Evolutionary conservation across 2,888 invertebrate species (phyloP).

Genomic region (Polylopha cassiicola): DNA sequence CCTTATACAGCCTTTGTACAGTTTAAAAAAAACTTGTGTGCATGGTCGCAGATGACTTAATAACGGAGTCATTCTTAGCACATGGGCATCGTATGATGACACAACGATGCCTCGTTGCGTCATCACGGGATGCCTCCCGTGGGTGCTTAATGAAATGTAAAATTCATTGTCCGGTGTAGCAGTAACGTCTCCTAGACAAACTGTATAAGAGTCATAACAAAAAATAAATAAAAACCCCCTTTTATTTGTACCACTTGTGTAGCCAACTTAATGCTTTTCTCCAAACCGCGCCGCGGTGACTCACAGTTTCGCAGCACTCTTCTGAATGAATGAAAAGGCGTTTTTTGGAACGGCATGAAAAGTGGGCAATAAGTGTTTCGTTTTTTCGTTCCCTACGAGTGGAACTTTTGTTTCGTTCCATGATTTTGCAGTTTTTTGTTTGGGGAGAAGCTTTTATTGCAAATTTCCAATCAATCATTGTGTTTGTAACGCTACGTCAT

Average conservation of each 20-base stretch:
- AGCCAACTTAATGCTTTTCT: constrained; percentile 32
- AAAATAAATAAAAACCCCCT: no score
- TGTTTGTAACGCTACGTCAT: constrained; percentile 10
- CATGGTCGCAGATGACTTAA: no score
- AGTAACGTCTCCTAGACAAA: no score
- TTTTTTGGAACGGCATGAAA: constrained; percentile 27
- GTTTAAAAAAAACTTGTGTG: no score
- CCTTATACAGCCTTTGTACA: no score
- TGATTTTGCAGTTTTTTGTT: constrained; percentile 14
- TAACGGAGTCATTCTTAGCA: no score
- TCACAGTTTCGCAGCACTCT: constrained; percentile 51
- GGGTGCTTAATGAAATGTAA: no score
- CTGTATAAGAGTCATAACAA: no score
- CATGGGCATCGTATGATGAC: no score
- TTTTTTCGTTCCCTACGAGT: constrained; percentile 21
- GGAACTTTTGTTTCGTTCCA: constrained; percentile 15
- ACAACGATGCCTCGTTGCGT: no score
- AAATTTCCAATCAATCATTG: constrained; percentile 12
- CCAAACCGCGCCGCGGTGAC: constrained; percentile 57
- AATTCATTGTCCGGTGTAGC: no score
- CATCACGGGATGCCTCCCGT: no score
- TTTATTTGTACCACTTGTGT: constrained; percentile 29
- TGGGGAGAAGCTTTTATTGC: constrained; percentile 2
- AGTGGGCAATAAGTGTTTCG: constrained; percentile 25
- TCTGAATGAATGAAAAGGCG: constrained; percentile 27